Conservation (phyloP, 2,113 vertebrate species). For the Dicentrarchus labrax region DNA sequence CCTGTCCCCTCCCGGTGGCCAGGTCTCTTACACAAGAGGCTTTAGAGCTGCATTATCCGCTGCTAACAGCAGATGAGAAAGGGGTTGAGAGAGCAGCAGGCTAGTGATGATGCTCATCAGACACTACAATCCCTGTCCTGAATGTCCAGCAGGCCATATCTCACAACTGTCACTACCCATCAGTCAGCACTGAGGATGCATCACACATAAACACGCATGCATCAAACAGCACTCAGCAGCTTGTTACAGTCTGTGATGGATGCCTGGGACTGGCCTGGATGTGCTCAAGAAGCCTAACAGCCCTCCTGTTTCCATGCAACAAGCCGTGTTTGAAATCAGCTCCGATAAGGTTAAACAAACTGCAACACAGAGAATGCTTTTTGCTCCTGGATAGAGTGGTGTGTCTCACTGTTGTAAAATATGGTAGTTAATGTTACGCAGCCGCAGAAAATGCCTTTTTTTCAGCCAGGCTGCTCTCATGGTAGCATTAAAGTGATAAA, state of each 20-base stretch:
- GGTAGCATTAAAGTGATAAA: constrained; percentile 40
- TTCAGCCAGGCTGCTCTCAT: not conserved
- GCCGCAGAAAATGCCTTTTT: constrained; percentile 36
- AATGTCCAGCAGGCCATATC: constrained; percentile 41
- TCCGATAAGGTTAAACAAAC: constrained; percentile 60
- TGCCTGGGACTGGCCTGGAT: constrained; percentile 36
- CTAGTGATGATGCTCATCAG: constrained; percentile 25
- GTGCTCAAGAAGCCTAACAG: constrained; percentile 33
- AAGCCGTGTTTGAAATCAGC: constrained; percentile 32
- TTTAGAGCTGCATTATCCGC: constrained; percentile 62
- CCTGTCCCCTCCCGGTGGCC: constrained; percentile 29
- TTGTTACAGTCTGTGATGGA: constrained; percentile 49
- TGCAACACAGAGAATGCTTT: not conserved
- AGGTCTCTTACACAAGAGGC: constrained; percentile 70
- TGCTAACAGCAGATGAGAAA: constrained; percentile 33
- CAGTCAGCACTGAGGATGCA: constrained; percentile 35
- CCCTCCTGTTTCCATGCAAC: constrained; percentile 38
- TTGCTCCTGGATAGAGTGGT: not conserved
- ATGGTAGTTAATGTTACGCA: constrained; percentile 34
- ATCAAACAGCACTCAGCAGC: constrained; percentile 50
- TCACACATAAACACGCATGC: constrained; percentile 35
- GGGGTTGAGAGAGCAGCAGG: constrained; percentile 23
- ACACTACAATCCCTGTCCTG: constrained; percentile 39
- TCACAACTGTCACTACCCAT: constrained; percentile 64
- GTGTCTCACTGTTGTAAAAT: constrained; percentile 35